Evolutionary conservation across 2,888 invertebrate genomes (phyloP).

Genomic region (Tubulanus polymorphus): DNA sequence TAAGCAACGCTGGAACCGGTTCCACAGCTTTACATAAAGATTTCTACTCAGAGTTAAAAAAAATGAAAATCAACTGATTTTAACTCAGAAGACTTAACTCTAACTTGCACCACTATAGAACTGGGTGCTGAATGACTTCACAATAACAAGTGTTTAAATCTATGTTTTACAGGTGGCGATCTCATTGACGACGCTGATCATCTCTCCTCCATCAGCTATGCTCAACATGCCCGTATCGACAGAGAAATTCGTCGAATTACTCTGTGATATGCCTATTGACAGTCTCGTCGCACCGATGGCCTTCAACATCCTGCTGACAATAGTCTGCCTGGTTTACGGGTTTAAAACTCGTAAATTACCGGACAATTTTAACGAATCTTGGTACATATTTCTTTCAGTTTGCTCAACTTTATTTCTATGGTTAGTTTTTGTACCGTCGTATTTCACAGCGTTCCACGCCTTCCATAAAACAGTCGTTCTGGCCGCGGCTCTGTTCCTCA

Average conservation of each 20-base stretch:
- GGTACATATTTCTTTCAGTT: constrained; percentile 37
- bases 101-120: no score
- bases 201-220: constrained; percentile 21
- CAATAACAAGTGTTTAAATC: no score
- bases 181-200: no score
- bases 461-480: constrained; percentile 26
- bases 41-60: no score
- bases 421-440: constrained; percentile 30
- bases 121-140: no score
- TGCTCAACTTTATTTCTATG: constrained; percentile 32
- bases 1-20: no score
- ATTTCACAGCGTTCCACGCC: constrained; percentile 25
- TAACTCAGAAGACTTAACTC: no score
- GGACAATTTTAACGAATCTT: constrained; percentile 43
- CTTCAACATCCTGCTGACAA: constrained; percentile 32
- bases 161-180: no score
- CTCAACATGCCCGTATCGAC: constrained; percentile 28
- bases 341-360: constrained; percentile 41
- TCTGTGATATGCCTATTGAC: constrained; percentile 26
- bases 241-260: constrained; percentile 28
- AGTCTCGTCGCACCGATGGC: constrained; percentile 28
- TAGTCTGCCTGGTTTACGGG: constrained; percentile 32
- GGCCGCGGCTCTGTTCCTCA: constrained; percentile 27
- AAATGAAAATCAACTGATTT: no score
- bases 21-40: no score